Base-by-base conservation (phyloP, 1,140 invertebrate species). In the Penaeus vannamei region DNA sequence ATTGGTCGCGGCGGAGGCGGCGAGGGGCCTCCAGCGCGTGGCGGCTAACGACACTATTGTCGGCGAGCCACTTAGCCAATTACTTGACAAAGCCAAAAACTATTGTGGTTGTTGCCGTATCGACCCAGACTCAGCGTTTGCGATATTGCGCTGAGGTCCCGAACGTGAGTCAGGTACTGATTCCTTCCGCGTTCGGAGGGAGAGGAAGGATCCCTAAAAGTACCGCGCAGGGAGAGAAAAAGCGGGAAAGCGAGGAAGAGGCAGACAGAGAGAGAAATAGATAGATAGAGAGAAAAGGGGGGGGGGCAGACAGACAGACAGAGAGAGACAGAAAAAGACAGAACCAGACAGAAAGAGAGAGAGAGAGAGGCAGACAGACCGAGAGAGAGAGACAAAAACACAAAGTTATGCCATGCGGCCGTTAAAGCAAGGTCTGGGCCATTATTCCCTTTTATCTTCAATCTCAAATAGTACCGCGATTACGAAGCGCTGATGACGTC, bases 71-170 rank as follows among this genome's bases (percentile, higher is more conserved):
- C 82, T 88, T 62, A 84, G 81, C 53, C 85, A 88, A 88, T 88
- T 88, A 88, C 59, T 77, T 76, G 64, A 88, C 87, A 88, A 88
- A 84, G 82, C 87, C 76, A 81, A 17, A 88, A 88, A 88, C 87
- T 88, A 76, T 88, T 88, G 82, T 60, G 61, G 81, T 72, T 46
- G 46, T 84, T 60, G 83, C 60, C 59, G 46, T 80, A 86, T 86
- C 85, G 85, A 86, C 77, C 85, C 85, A 12, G 7, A 53, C 53
- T 53, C 53, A 8, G 53, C 53, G 53, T 53, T 53, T 53, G 53
- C 53, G 53, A 53, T 53, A 53, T 53, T 17, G 53, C 17, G 53
- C 53, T 53, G 53, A 53, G 53, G 53, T 53, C 53, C 53, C 53
- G 53, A 17, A 53, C 53, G 53, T 53, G 53, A 53, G 53, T 53